A percentile compares a stretch with the other conserved stretches of the same genome.
Conservation (phyloP, 2,888 invertebrate species). For the Anodontia alba region DNA sequence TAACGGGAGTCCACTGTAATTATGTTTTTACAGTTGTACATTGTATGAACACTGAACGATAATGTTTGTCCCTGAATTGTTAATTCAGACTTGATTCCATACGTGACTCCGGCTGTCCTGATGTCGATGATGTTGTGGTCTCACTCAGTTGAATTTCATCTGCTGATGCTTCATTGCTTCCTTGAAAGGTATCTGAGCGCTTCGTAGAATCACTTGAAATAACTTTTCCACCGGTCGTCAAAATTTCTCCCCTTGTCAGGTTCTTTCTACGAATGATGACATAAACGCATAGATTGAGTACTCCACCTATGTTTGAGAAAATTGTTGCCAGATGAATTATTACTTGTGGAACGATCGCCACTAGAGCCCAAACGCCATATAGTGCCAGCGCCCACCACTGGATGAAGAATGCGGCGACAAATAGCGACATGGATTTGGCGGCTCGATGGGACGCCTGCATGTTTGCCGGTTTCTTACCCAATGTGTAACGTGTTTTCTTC, state of each 20-base stretch:
- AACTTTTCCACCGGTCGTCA: too few species aligned
- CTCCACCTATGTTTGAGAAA: slow-evolving; percentile 30
- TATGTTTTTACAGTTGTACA: too few species aligned
- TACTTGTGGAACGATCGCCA: slow-evolving; percentile 11
- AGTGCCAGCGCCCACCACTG: slow-evolving; percentile 20
- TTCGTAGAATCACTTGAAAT: too few species aligned
- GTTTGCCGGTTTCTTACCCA: slow-evolving; percentile 21
- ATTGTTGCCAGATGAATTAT: slow-evolving; percentile 26
- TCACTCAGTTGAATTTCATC: too few species aligned
- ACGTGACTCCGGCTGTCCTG: too few species aligned
- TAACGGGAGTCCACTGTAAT: too few species aligned
- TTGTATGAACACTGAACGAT: too few species aligned
- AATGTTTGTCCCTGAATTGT: too few species aligned
- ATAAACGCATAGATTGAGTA: slow-evolving; percentile 27
- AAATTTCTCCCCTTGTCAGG: neutral
- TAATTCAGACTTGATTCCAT: too few species aligned
- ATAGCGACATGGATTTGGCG: slow-evolving; percentile 37
- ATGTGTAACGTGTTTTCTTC: neutral
- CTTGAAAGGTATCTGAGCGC: too few species aligned
- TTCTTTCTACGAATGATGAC: slow-evolving; percentile 7
- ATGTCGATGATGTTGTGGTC: too few species aligned
- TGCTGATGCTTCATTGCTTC: too few species aligned
- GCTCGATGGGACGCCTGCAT: slow-evolving; percentile 22
- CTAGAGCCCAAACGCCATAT: slow-evolving; percentile 27
- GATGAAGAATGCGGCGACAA: slow-evolving; percentile 37